Base-by-base conservation (phyloP, 2,113 vertebrate genomes). In the Hoplias malabaricus region DNA sequence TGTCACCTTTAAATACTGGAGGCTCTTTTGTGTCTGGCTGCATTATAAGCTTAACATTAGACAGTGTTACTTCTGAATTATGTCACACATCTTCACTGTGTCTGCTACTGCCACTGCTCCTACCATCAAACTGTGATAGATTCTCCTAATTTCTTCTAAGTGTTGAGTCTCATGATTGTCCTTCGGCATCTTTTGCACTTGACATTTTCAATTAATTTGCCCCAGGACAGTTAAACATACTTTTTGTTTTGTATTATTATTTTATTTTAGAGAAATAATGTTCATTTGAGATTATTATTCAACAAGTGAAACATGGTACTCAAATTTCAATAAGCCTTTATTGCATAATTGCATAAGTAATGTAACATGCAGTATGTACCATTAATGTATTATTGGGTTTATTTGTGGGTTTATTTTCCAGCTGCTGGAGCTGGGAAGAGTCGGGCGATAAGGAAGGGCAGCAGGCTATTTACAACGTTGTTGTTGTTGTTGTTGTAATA, bases 1-100 rank as follows among this genome's bases (percentile, higher is more conserved):
- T 66, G 46, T 80, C 73, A 19, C 73, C 79, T 74, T 73, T 69
- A 43, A 75, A 63, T 43, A 56, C 9, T 12, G 66, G 79, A 16
- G 73, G 65, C 57, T 81, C 73, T 62, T 36, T 76, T 54, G 67
- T 42, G 53, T 77, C 73, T 2, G 54, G 46, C 54, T 69, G 72
- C 71, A 75, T 75, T 8, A 70, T 72, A 50, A 80, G 25, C 34
- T 54, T 71, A 13, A 65, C n/a, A 54, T 73, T 66, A 71, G 66
- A 70, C 59, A 81, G 11, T 5, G 69, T 46, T 21, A 61, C 46
- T 57, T 54, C 31, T 16, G 56, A 33, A 43, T 43, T 4, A 42
- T 65, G 43, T 27, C 43, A 46, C 54, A 57, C 68, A 62, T 67
- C 31, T 34, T 50, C 42, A 72, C 33, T 67, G 6, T 38, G 36